phyloP scores from a whole-genome alignment of 2,888 invertebrate genomes.

The Troides oblongomaculatus region DNA sequence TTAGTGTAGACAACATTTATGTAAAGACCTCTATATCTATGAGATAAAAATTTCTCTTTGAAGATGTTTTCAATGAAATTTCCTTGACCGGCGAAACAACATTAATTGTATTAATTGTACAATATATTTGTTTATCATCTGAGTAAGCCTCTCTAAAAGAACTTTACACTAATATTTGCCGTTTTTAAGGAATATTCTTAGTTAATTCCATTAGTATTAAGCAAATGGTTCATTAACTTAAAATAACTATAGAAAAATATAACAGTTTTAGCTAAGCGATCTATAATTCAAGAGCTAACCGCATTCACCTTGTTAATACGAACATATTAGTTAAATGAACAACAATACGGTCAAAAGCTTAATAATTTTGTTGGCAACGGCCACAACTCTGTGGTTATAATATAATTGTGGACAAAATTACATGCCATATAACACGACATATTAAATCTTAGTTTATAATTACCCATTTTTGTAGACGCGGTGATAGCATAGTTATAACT shows the following conservation, averaged over 20 bases:
- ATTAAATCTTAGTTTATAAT: neutral
- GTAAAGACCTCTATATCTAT: no score
- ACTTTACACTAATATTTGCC: no score
- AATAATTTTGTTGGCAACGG: slow-evolving; percentile 8
- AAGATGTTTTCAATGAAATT: no score
- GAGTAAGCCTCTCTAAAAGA: no score
- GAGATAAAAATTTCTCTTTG: no score
- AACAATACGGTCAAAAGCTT: slow-evolving; percentile 14
- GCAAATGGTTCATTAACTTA: neutral
- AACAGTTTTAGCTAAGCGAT: neutral
- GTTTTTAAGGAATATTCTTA: neutral
- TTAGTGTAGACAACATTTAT: no score
- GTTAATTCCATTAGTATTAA: neutral
- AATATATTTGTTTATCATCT: no score
- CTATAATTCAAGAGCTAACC: slow-evolving; percentile 7
- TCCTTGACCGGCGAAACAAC: no score
- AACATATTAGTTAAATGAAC: slow-evolving; percentile 13
- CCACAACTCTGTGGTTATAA: slow-evolving; percentile 4
- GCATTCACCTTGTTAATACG: slow-evolving; percentile 5
- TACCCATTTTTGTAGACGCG: neutral
- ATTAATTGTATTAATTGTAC: no score
- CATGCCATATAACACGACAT: neutral
- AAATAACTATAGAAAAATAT: neutral
- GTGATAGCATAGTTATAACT: no score
- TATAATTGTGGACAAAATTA: neutral